Conservation (phyloP, 2,797 vertebrate genomes). For the Oryzias sinensis region DNA sequence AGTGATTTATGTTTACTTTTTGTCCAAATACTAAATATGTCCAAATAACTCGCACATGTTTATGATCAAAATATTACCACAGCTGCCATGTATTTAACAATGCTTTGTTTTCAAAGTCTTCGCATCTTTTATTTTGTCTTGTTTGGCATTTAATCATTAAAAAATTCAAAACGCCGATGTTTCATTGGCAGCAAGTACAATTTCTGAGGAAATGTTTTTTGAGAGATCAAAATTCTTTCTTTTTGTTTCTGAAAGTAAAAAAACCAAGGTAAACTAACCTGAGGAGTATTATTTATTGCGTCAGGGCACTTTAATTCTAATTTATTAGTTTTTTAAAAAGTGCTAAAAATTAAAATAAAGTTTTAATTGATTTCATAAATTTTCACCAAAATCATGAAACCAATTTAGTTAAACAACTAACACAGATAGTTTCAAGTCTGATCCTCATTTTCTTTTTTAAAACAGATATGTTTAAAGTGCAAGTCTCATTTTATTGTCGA, state of each 20-base stretch:
- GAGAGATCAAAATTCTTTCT: constrained; percentile 56
- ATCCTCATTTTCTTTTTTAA: background rate
- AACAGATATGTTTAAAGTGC: background rate
- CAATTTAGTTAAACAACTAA: background rate
- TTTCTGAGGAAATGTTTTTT: constrained; percentile 66
- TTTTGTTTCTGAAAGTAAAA: too few species aligned
- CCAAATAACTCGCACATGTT: too few species aligned
- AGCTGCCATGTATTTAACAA: background rate
- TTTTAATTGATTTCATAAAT: too few species aligned
- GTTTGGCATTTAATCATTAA: constrained; percentile 61
- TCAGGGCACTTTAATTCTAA: constrained; percentile 36
- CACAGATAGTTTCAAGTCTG: background rate
- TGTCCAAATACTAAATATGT: too few species aligned
- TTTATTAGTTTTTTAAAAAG: background rate
- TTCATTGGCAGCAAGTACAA: constrained; percentile 68
- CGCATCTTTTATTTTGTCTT: constrained; percentile 29
- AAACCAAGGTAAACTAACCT: too few species aligned
- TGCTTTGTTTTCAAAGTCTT: constrained; percentile 6
- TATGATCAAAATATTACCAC: background rate
- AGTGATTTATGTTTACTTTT: background rate
- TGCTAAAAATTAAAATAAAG: too few species aligned
- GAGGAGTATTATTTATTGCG: constrained; percentile 12
- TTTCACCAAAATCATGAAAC: too few species aligned
- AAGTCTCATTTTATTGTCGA: constrained; percentile 41
- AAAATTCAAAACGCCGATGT: constrained; percentile 74